Evolutionary conservation across 2,888 invertebrate genomes (phyloP), one percentile per base, ranked within the genome.

Genomic region (Eilema griseolum): DNA sequence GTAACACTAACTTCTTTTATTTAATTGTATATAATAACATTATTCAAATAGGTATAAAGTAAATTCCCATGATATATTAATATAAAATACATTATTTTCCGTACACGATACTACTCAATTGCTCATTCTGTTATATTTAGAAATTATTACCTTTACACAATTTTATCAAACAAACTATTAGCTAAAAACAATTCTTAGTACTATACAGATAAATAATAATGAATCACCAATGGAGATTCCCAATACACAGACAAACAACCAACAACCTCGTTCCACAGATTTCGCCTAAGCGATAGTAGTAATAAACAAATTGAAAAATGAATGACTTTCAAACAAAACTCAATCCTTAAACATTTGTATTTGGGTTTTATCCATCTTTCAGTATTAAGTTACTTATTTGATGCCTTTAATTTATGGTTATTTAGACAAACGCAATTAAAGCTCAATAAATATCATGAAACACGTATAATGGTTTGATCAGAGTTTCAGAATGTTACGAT

Each of bases 261-360:
- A 61, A 31, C n/a, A 31, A 31, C 61, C 31, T 61, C 31, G 20
- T 61, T 61, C 8, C 66, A 72, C 74, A 79, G 78, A 77, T 76
- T 72, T 77, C 78, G 73, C 66, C 74, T 77, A 81, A 78, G 68
- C 66, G 68, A 75, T 80, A 71, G 23, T 61, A 70, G 70, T 77
- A 78, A 77, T 85, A 85, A 86, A 86, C 79, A 82, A 76, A 80
- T 74, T 76, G 79, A 83, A 76, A 83, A 82, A 84, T 80, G 83
- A 86, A 86, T 84, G 77, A 82, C 72, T 69, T 78, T 76, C 76
- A 81, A 82, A 77, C 80, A 78, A 74, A 79, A 74, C 70, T 82
- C 81, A 75, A 74, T 75, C 78, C 74, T 81, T 79, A 76, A 68
- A 66, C 76, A 67, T 62, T 61, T 71, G 75, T 78, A 72, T 78